phyloP scores from a whole-genome alignment of 2,888 invertebrate genomes.

The Microctonus hyperodae region DNA sequence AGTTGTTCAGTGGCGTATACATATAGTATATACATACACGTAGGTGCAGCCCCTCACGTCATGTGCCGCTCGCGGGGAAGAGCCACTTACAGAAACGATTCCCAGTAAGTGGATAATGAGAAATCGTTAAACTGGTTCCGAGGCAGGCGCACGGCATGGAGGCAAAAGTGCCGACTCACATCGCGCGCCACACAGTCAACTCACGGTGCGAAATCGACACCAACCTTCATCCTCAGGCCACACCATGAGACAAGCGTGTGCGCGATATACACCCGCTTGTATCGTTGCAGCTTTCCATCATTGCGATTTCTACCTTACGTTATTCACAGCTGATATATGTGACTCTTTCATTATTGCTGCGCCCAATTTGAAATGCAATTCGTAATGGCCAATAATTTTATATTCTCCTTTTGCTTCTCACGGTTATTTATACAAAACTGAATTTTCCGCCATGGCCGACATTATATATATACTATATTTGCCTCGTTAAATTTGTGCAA shows the following conservation, averaged over 20 bases:
- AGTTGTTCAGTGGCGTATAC: conserved; percentile 6
- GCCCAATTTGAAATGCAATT: background rate
- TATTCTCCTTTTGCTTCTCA: conserved; percentile 20
- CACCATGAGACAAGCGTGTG: conserved; percentile 15
- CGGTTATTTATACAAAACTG: conserved; percentile 6
- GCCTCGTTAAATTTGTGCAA: conserved; percentile 1
- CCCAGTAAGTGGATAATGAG: conserved; percentile 48
- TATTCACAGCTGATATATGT: background rate
- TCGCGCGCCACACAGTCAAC: conserved; percentile 28
- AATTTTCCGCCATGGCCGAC: background rate
- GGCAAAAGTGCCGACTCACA: conserved; percentile 38
- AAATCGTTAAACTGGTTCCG: conserved; percentile 49
- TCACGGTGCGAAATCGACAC: conserved; percentile 44
- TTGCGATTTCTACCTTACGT: background rate
- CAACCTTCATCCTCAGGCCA: conserved; percentile 37
- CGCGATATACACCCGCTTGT: conserved; percentile 19
- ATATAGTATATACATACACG: background rate
- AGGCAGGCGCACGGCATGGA: conserved; percentile 24
- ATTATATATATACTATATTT: background rate
- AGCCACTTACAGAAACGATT: conserved; percentile 49
- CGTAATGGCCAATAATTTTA: background rate
- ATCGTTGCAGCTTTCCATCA: conserved; percentile 24
- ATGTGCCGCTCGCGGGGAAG: conserved; percentile 33
- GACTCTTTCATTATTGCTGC: background rate
- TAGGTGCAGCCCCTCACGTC: background rate